These are phyloP conservation scores for Scaptomyza cyrtandrae DNA, from an alignment of 2,888 invertebrate genomes.

Conservation along the genomic window DNA sequence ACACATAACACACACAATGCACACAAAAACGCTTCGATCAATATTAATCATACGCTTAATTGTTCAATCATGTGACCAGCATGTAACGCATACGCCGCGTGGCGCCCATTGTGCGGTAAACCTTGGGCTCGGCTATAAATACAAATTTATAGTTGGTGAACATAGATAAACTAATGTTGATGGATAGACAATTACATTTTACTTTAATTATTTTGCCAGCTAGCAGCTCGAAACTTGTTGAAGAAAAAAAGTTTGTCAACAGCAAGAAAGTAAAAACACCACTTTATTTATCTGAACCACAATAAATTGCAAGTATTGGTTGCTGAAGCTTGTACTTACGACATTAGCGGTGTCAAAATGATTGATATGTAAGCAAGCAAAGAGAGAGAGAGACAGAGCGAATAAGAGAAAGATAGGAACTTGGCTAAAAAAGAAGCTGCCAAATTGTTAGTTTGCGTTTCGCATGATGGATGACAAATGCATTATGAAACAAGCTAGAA, in stretches of 20 bases:
- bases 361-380: slow-evolving; percentile 27
- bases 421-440: not conserved
- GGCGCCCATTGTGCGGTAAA: not conserved
- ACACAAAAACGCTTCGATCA: slow-evolving; percentile 29
- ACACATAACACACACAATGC: not conserved
- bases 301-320: not conserved
- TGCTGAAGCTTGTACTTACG: not conserved
- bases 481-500: not conserved
- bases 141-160: not conserved
- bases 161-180: not conserved
- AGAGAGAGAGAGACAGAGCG: too few species aligned
- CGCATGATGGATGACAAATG: not conserved
- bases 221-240: not conserved
- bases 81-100: slow-evolving; percentile 38
- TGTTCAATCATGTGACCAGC: slow-evolving; percentile 27
- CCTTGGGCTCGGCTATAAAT: not conserved
- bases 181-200: not conserved
- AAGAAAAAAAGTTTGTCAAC: not conserved
- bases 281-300: not conserved
- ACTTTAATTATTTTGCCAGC: not conserved
- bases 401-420: too few species aligned
- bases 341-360: slow-evolving; percentile 22
- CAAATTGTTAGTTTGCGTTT: slow-evolving; percentile 8
- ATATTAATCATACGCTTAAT: slow-evolving; percentile 52
- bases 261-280: not conserved